Percentiles rank a stretch among this genome's conserved stretches.
Evolutionary conservation across 92 coral and sea anemone species (phyloP).

Genomic region (Heteractis magnifica): DNA sequence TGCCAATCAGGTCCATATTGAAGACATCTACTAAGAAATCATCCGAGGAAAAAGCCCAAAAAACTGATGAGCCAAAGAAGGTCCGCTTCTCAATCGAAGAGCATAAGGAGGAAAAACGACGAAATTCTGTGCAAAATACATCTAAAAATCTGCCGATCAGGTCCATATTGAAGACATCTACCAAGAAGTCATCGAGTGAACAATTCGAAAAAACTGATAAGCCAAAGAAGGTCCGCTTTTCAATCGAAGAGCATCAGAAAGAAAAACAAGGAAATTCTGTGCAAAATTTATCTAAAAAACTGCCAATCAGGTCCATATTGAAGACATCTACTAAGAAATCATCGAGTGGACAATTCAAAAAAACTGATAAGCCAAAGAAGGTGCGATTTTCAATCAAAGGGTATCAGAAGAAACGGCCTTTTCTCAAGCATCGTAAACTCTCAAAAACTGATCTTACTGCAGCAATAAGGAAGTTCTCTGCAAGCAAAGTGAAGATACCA

Average conservation of each 20-base stretch:
- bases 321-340: neutral
- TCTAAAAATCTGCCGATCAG: too few species aligned
- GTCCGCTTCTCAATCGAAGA: neutral
- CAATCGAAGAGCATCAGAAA: neutral
- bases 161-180: neutral
- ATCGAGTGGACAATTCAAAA: neutral
- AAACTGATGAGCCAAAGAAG: neutral
- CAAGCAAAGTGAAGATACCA: conserved; percentile 47
- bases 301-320: neutral
- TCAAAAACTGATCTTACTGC: conserved; percentile 32
- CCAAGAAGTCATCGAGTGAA: neutral
- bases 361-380: neutral
- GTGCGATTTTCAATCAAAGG: neutral
- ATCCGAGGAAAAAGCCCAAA: neutral
- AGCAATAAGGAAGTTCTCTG: conserved; percentile 54
- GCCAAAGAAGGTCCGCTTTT: neutral
- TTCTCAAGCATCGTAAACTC: conserved; percentile 20
- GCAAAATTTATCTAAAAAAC: too few species aligned
- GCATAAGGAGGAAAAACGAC: neutral
- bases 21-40: neutral
- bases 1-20: neutral
- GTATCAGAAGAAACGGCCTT: neutral
- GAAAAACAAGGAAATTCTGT: too few species aligned
- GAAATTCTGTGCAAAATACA: too few species aligned
- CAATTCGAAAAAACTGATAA: neutral